A percentile compares a stretch with the other conserved stretches of the same genome.
These are phyloP conservation scores for Drosophila histrio DNA, from an alignment of 2,888 invertebrate species.

Conservation along the genomic window DNA sequence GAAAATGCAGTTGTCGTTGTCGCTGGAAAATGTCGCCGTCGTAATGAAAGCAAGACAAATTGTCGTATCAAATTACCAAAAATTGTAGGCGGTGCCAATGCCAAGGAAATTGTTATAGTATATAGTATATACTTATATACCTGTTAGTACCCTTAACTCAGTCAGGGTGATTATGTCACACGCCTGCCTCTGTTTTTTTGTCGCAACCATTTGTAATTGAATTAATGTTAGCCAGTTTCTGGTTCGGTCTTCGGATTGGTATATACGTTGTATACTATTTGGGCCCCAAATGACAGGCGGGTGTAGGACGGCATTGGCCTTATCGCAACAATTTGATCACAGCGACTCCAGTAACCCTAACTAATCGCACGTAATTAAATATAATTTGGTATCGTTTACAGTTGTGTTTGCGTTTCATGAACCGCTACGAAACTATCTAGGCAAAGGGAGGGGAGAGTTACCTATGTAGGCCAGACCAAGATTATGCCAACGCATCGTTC, in stretches of 20 bases:
- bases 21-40: constrained; percentile 48
- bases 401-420: constrained; percentile 49
- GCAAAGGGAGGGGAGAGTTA: background rate
- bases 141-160: background rate
- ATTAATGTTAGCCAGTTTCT: constrained; percentile 64
- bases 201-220: constrained; percentile 80
- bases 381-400: constrained; percentile 81
- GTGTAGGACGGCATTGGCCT: constrained; percentile 41
- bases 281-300: constrained; percentile 63
- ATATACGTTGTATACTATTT: constrained; percentile 13
- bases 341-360: constrained; percentile 82
- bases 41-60: constrained; percentile 77
- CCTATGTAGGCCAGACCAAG: constrained; percentile 45
- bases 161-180: constrained; percentile 72
- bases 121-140: background rate
- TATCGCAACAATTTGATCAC: constrained; percentile 81
- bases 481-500: constrained; percentile 56
- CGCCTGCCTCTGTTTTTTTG: constrained; percentile 68
- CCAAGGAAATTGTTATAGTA: constrained; percentile 35
- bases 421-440: constrained; percentile 11
- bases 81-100: constrained; percentile 36
- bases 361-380: constrained; percentile 83
- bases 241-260: constrained; percentile 12
- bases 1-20: constrained; percentile 66
- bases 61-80: constrained; percentile 81